Evolutionary conservation across 2,888 invertebrate genomes (phyloP), one percentile per base, ranked within the genome.

Genomic region (Psylliodes chrysocephalus): DNA sequence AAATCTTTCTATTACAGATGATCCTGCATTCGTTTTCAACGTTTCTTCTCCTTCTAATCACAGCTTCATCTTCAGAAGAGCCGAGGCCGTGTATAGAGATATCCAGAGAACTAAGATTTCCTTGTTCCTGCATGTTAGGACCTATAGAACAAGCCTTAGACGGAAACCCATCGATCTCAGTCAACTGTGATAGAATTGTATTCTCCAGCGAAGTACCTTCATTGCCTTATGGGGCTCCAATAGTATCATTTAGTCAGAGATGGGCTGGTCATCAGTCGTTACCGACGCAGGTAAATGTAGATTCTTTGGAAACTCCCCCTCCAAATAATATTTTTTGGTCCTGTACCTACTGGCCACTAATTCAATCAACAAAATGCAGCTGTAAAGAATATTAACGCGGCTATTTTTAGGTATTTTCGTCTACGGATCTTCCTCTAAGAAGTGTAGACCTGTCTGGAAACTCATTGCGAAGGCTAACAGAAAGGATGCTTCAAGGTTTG

Each of bases 121-220:
- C 93, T 0, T 94, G 94, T 83, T 84, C 86, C 28, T 87, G 87
- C 70, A 76, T 80, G 1, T 78, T 85, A 57, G 85, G 84, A 12
- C 83, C 86, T 18, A 82, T 83, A 44, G 86, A 86, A 68, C 82
- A 84, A 60, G 82, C 75, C 51, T 67, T 82, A 68, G 79, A 79
- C 12, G 80, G 82, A 17, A 79, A 82, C 56, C 82, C 83, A 2
- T 82, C 87, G 59, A 89, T 94, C 70, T 84, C 88, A 72, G 89
- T 94, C 86, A 88, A 95, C 81, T 95, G 95, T 80, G 94, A 95
- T 83, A 83, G 88, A 6, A 89, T 93, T 18, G 92, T 94, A 22
- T 94, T 95, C 76, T 86, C 90, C 19, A 89, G 90, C 3, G 94
- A 95, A 78, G 90, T 91, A 70, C 90, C 93, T 0, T 85, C 90